Conservation (phyloP, 2,113 vertebrate genomes). For the Thalassarche chlororhynchos region DNA sequence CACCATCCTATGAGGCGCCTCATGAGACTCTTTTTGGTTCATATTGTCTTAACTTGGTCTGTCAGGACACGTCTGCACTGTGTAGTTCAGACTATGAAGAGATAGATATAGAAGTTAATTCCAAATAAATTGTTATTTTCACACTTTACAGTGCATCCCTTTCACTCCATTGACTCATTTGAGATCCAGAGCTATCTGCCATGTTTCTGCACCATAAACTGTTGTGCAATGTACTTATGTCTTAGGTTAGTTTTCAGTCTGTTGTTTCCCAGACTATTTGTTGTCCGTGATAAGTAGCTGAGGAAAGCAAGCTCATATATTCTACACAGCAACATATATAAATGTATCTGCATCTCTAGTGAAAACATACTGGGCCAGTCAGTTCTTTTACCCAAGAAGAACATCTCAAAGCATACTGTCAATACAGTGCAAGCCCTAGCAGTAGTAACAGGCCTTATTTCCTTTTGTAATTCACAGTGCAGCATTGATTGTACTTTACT, state of each 20-base stretch:
- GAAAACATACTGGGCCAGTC: not conserved
- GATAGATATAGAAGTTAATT: not conserved
- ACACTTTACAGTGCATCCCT: not conserved
- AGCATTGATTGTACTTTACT: not conserved
- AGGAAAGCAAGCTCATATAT: not conserved
- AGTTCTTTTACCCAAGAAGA: not conserved
- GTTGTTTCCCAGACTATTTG: not conserved
- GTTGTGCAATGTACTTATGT: accelerated
- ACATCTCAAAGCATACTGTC: not conserved
- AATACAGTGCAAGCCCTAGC: not conserved
- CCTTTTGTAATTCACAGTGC: not conserved
- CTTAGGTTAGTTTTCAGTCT: not conserved
- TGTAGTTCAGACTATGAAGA: not conserved
- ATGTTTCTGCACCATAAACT: not conserved
- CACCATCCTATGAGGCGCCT: accelerated
- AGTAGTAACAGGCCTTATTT: not conserved
- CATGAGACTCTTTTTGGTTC: not conserved
- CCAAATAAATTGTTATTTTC: not conserved
- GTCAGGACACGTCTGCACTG: not conserved
- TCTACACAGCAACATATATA: not conserved
- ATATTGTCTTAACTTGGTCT: not conserved
- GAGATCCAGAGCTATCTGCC: not conserved
- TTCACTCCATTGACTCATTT: not conserved
- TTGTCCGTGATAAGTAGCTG: accelerated
- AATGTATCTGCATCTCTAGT: not conserved